Conservation (phyloP, 1,140 invertebrate genomes). For the Drosophila trapezifrons region DNA sequence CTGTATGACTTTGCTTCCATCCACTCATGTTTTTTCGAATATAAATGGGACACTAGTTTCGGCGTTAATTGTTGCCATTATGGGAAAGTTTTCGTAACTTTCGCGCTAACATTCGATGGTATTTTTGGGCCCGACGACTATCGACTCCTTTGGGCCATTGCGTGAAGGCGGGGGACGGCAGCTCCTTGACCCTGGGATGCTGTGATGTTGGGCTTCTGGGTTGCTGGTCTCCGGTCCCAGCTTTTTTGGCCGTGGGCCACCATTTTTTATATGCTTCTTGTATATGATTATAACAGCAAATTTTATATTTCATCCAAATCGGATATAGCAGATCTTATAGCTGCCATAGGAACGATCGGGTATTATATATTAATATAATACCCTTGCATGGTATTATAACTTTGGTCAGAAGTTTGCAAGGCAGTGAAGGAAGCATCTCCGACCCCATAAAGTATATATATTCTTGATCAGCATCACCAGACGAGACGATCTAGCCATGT, state of each 20-base stretch:
- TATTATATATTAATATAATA: too few species aligned
- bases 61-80: slow-evolving; percentile 66
- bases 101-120: slow-evolving; percentile 27
- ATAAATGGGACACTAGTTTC: slow-evolving; percentile 32
- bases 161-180: slow-evolving; percentile 60
- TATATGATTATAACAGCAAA: too few species aligned
- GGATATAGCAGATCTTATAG: too few species aligned
- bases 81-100: slow-evolving; percentile 55
- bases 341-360: too few species aligned
- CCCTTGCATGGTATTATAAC: too few species aligned
- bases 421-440: too few species aligned
- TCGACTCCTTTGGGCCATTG: slow-evolving; percentile 41
- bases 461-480: too few species aligned
- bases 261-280: too few species aligned
- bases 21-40: background rate
- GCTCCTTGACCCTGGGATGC: slow-evolving; percentile 34
- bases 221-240: slow-evolving; percentile 1
- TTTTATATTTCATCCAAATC: too few species aligned
- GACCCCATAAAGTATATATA: too few species aligned
- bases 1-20: background rate
- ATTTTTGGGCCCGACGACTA: background rate
- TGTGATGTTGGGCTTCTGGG: background rate
- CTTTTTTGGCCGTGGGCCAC: slow-evolving; percentile 53
- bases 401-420: too few species aligned
- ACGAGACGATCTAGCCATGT: too few species aligned